These are phyloP conservation scores for Seira sanloemensis DNA, from an alignment of 2,888 invertebrate genomes.

Conservation along the genomic window DNA sequence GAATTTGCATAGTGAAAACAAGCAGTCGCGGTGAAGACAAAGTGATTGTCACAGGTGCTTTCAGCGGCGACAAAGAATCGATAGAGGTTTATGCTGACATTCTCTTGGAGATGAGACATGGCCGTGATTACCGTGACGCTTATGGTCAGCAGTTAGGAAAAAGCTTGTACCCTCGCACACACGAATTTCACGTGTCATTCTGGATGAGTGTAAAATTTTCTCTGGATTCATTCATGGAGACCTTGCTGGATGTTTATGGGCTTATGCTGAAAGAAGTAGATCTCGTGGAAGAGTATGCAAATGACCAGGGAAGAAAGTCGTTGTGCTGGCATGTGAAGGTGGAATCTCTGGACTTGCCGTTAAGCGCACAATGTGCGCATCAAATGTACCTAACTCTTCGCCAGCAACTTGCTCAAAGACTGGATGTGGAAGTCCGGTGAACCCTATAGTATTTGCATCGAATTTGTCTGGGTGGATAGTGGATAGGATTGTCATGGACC, in stretches of 20 bases:
- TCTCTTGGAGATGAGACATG: too few relatives aligned
- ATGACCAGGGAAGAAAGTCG: not conserved
- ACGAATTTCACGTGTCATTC: constrained; percentile 49
- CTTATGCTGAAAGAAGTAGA: constrained; percentile 32
- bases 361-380: constrained; percentile 32
- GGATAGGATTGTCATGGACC: too few relatives aligned
- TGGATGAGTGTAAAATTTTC: constrained; percentile 28
- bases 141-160: not conserved
- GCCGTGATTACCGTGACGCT: too few relatives aligned
- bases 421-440: constrained; percentile 38
- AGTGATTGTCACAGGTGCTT: too few relatives aligned
- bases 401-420: not conserved
- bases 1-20: too few relatives aligned
- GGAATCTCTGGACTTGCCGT: constrained; percentile 10
- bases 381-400: constrained; percentile 28
- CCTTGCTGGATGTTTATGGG: constrained; percentile 41
- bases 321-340: constrained; percentile 29
- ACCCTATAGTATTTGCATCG: too few relatives aligned
- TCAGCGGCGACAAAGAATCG: too few relatives aligned
- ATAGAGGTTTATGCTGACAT: too few relatives aligned
- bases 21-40: too few relatives aligned
- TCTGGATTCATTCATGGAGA: constrained; percentile 17
- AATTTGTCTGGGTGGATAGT: too few relatives aligned
- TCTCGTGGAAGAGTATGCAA: constrained; percentile 36
- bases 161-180: constrained; percentile 36